These are phyloP conservation scores for Akabosia matsudoensis DNA, from an alignment of 1,140 invertebrate species.

Conservation along the genomic window DNA sequence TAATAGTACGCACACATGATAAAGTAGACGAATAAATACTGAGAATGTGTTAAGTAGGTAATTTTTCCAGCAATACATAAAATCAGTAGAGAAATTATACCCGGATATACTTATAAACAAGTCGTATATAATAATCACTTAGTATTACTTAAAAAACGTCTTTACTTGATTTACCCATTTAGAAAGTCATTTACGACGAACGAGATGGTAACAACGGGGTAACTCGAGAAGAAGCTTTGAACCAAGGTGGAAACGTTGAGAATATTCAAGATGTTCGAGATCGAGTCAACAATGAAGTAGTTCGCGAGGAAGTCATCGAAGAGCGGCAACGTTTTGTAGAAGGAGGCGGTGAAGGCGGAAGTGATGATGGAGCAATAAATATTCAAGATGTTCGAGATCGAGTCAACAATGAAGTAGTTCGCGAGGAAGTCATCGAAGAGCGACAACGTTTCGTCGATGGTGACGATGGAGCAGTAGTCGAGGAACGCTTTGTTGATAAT, in stretches of 20 bases:
- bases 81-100: no score
- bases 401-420: conserved; percentile 1
- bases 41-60: no score
- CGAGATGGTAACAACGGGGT: not conserved
- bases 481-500: not conserved
- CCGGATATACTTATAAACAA: no score
- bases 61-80: no score
- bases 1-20: no score
- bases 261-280: conserved; percentile 20
- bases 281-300: conserved; percentile 7
- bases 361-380: no score
- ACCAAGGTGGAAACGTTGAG: not conserved
- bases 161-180: no score
- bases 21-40: no score
- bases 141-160: no score
- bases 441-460: not conserved
- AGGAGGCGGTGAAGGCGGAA: not conserved
- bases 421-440: conserved; percentile 1
- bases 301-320: not conserved
- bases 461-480: not conserved
- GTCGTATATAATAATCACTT: no score
- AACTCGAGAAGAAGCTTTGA: conserved; percentile 1
- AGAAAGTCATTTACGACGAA: conserved; percentile 10
- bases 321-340: not conserved
- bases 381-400: conserved; percentile 7